phyloP scores from a whole-genome alignment of 2,113 vertebrate species.

The Eptatretus burgeri region DNA sequence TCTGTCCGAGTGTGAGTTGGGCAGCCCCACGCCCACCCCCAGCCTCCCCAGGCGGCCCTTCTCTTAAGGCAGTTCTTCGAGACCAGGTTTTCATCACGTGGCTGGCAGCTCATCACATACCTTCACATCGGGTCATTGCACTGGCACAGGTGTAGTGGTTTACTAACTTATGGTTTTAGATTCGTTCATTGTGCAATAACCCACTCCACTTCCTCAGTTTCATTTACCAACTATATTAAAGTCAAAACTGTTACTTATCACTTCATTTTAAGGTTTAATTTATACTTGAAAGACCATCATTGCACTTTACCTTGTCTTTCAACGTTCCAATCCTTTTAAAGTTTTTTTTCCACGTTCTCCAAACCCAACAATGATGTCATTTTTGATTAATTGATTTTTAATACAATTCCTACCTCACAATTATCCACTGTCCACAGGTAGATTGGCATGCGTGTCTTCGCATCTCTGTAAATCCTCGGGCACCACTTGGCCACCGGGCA shows the following conservation, averaged over 20 bases:
- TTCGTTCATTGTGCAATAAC: too few species aligned
- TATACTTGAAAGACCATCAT: too few species aligned
- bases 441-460: conserved; percentile 72
- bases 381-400: too few species aligned
- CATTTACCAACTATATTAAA: too few species aligned
- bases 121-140: conserved; percentile 22
- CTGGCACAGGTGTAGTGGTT: not conserved
- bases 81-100: conserved; percentile 94
- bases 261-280: too few species aligned
- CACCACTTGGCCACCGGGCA: conserved; percentile 47
- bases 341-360: too few species aligned
- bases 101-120: conserved; percentile 68
- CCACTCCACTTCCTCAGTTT: too few species aligned
- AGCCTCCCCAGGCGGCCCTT: conserved; percentile 15
- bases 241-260: too few species aligned
- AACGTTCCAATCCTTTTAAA: too few species aligned
- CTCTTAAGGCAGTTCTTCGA: conserved; percentile 53
- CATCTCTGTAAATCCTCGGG: conserved; percentile 47
- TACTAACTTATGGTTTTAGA: not conserved
- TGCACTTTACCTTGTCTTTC: too few species aligned
- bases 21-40: conserved; percentile 20
- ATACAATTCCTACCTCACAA: conserved; percentile 10
- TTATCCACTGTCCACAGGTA: conserved; percentile 54
- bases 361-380: too few species aligned
- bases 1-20: conserved; percentile 96